These are phyloP conservation scores for Xenops minutus DNA, from an alignment of 2,797 vertebrate genomes.

Conservation along the genomic window DNA sequence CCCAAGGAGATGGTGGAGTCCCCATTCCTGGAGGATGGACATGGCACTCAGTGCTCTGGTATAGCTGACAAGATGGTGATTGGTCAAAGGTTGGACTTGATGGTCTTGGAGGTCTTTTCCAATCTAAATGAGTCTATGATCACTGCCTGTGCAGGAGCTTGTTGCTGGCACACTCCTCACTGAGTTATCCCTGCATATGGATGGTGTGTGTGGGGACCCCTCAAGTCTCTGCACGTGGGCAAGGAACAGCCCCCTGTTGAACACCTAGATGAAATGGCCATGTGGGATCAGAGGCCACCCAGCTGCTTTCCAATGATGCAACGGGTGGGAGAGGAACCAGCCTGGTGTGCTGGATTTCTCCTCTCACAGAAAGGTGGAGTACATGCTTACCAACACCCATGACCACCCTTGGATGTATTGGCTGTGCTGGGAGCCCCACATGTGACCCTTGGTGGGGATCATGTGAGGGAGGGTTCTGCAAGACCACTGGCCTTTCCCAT, in stretches of 20 bases:
- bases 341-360: not conserved
- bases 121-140: not conserved
- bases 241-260: not conserved
- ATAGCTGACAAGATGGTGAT: not conserved
- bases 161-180: rapidly evolving
- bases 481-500: not conserved
- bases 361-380: rapidly evolving
- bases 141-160: not conserved
- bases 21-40: not conserved
- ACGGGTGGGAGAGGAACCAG: not conserved
- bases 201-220: not conserved
- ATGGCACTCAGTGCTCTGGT: not conserved
- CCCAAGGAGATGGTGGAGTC: not conserved
- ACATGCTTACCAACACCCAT: not conserved
- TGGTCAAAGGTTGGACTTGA: rapidly evolving
- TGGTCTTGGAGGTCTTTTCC: not conserved
- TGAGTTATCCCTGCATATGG: not conserved
- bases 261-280: rapidly evolving
- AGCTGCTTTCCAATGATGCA: not conserved
- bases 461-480: rapidly evolving
- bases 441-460: rapidly evolving
- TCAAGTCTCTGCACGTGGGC: not conserved
- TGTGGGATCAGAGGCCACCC: not conserved
- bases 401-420: not conserved
- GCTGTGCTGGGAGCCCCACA: rapidly evolving